Conservation (phyloP, 2,797 vertebrate species). For the Caiman crocodilus region DNA sequence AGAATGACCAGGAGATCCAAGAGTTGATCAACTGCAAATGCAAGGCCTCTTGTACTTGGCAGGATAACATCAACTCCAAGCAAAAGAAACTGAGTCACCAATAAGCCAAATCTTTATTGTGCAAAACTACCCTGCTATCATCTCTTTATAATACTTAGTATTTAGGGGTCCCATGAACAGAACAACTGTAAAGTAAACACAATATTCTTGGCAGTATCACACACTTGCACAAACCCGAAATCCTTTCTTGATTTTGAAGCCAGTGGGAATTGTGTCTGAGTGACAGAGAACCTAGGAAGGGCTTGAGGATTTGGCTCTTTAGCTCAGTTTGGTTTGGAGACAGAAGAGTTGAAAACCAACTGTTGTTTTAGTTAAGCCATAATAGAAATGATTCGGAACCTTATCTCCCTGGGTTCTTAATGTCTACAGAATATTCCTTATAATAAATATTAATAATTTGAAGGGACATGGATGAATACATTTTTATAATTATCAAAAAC, state of each 20-base stretch:
- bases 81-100: too few species aligned
- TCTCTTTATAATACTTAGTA: slow-evolving; percentile 44
- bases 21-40: too few species aligned
- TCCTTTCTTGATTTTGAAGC: slow-evolving; percentile 32
- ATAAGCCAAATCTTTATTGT: too few species aligned
- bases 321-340: slow-evolving; percentile 13
- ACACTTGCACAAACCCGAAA: neutral
- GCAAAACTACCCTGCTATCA: neutral
- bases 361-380: slow-evolving; percentile 54
- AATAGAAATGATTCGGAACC: slow-evolving; percentile 61
- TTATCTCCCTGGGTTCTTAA: slow-evolving; percentile 72
- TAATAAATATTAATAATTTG: slow-evolving; percentile 80
- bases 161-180: slow-evolving; percentile 15
- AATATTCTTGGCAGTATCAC: neutral
- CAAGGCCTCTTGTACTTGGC: too few species aligned
- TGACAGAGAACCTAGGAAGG: neutral
- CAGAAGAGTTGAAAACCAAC: slow-evolving; percentile 47
- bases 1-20: too few species aligned
- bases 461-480: slow-evolving; percentile 62
- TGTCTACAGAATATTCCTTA: slow-evolving; percentile 73
- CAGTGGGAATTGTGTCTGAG: slow-evolving; percentile 1
- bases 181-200: neutral
- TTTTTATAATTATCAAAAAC: slow-evolving; percentile 70
- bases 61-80: too few species aligned
- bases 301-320: slow-evolving; percentile 14